Conservation (phyloP, 2,113 vertebrate species). For the Ciconia maguari region DNA sequence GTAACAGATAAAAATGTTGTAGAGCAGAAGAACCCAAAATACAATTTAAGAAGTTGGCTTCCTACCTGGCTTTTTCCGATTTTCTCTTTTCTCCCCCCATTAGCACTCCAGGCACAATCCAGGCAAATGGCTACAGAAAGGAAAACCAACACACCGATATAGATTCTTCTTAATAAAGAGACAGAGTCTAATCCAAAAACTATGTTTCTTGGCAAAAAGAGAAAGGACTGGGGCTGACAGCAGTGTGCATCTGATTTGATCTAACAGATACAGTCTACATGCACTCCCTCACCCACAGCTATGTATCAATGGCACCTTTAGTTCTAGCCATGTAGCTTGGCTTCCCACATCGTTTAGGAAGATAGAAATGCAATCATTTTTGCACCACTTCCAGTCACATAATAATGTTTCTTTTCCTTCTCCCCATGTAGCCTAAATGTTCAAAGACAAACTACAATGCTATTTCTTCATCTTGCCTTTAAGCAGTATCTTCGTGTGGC, state of each 20-base stretch:
- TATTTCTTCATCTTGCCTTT: neutral
- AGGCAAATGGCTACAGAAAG: constrained; percentile 86
- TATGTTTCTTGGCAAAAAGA: neutral
- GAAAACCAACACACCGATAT: neutral
- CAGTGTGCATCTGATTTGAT: neutral
- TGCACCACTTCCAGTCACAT: neutral
- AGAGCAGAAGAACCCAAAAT: neutral
- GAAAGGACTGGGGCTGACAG: neutral
- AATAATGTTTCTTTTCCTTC: neutral
- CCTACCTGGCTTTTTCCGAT: constrained; percentile 94
- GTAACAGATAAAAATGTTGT: neutral
- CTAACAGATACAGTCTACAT: neutral
- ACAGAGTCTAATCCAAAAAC: neutral
- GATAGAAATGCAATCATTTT: neutral
- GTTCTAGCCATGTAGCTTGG: neutral
- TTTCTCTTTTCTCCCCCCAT: constrained; percentile 99
- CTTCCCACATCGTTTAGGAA: neutral
- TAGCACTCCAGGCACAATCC: constrained; percentile 96
- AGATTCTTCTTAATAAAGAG: neutral
- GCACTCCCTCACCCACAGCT: neutral
- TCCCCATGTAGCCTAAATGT: neutral
- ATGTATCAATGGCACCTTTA: neutral
- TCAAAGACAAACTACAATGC: neutral
- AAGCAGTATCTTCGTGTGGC: neutral
- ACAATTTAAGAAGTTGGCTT: neutral